Base-by-base conservation (phyloP, 2,797 vertebrate genomes). In the Sardinella longiceps region DNA sequence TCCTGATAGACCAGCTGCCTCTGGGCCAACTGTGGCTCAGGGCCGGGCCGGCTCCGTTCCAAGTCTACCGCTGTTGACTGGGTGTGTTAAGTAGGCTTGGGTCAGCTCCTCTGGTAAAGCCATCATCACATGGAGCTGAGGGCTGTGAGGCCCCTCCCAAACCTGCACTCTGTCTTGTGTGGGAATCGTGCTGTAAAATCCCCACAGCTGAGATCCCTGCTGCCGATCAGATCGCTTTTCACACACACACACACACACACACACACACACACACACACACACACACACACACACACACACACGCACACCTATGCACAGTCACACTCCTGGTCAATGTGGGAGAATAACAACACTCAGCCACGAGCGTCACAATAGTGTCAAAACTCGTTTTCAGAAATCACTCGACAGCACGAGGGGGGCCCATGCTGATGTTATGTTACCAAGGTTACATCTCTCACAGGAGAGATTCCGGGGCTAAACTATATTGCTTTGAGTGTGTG, bases 371-470 rank as follows among this genome's bases (percentile, higher is more conserved):
- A 80, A 82, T 86, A 84, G 37, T 85, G 83, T 82, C 60, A 81
- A 77, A 74, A 83, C 45, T 56, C 63, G 81, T 81, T 88, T 80
- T 60, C 45, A 85, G 84, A 51, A 81, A 50, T 84, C 80, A 85
- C 20, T 20, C 11, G 74, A 81, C 58, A 81, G 81, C 37, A 77
- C 20, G 28, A 81, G 81, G 80, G 81, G 70, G 70, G 70, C 20
- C 50, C 48, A 81, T 28, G n/a, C 14, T 51, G 6, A 30, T 88
- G 45, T 88, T 88, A 81, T 85, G 85, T 86, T 85, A 66, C 63
- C 84, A 85, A 85, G 84, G 84, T 39, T 6, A 82, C 82, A 45
- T n/a, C 80, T 56, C 82, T 84, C 58, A 63, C 74, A 81, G 60
- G 86, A 82, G 15, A 81, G 56, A 37, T 77, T 77, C 43, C 37